Evolutionary conservation across 2,888 invertebrate genomes (phyloP).

Genomic region (Euspilapteryx auroguttella): DNA sequence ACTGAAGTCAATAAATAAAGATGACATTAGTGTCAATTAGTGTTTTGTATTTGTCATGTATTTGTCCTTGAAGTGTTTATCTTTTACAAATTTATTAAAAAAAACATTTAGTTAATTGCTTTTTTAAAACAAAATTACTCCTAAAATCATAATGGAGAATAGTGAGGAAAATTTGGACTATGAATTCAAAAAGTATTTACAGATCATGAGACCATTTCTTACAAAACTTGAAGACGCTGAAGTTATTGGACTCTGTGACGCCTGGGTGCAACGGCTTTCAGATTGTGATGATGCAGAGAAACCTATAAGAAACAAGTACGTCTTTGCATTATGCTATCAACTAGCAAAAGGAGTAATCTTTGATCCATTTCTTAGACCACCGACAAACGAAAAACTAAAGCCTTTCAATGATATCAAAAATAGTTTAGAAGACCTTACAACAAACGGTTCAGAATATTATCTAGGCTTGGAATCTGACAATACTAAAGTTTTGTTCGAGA

Average conservation of each 20-base stretch:
- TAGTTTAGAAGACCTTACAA: not conserved
- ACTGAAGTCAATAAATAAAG: too few species aligned
- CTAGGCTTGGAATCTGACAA: too few species aligned
- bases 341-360: slow-evolving; percentile 30
- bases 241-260: slow-evolving; percentile 27
- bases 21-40: too few species aligned
- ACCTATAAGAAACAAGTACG: slow-evolving; percentile 30
- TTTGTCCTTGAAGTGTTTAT: too few species aligned
- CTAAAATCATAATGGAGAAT: slow-evolving; percentile 21
- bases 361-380: slow-evolving; percentile 21
- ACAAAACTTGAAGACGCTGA: slow-evolving; percentile 24
- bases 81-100: too few species aligned
- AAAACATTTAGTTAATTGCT: too few species aligned
- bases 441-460: too few species aligned
- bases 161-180: slow-evolving; percentile 23
- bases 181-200: slow-evolving; percentile 36
- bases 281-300: slow-evolving; percentile 26
- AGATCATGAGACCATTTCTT: slow-evolving; percentile 34
- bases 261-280: slow-evolving; percentile 39
- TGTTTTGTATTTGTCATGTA: too few species aligned
- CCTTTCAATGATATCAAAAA: slow-evolving; percentile 10
- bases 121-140: too few species aligned
- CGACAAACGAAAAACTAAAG: slow-evolving; percentile 13
- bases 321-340: slow-evolving; percentile 37
- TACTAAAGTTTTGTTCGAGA: too few species aligned